Evolutionary conservation across 2,113 vertebrate species (phyloP).

Genomic region (Gambusia affinis): DNA sequence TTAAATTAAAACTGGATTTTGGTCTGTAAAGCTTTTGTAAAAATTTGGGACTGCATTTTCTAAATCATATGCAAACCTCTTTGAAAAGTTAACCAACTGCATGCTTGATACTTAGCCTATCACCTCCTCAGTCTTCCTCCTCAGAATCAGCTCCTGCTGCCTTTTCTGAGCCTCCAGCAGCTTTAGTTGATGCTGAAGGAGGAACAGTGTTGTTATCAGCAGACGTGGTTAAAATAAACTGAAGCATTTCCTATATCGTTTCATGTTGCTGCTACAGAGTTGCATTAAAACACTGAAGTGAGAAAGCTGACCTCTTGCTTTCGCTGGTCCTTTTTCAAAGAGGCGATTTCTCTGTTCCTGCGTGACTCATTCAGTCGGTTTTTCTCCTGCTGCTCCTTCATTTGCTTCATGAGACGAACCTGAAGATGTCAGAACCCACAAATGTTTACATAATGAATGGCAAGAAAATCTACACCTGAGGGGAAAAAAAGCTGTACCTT

Average conservation of each 20-base stretch:
- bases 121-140: conserved; percentile 97
- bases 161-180: conserved; percentile 94
- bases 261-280: neutral
- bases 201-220: neutral
- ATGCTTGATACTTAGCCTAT: too few species aligned
- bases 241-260: rapidly evolving
- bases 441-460: neutral
- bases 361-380: conserved; percentile 92
- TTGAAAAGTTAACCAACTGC: too few species aligned
- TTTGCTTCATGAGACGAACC: conserved; percentile 99
- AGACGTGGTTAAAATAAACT: neutral
- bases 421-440: conserved; percentile 48
- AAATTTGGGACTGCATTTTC: too few species aligned
- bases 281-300: neutral
- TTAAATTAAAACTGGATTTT: too few species aligned
- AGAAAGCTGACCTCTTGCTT: conserved; percentile 86
- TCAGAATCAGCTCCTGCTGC: conserved; percentile 94
- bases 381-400: conserved; percentile 99
- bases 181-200: conserved; percentile 90
- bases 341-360: conserved; percentile 93
- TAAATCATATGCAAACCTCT: too few species aligned
- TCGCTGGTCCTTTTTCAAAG: conserved; percentile 96
- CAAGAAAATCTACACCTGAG: neutral
- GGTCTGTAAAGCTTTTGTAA: too few species aligned
- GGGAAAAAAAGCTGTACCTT: conserved; percentile 81